Conservation (phyloP, 1,140 invertebrate genomes). For the Drosophila repleta region DNA sequence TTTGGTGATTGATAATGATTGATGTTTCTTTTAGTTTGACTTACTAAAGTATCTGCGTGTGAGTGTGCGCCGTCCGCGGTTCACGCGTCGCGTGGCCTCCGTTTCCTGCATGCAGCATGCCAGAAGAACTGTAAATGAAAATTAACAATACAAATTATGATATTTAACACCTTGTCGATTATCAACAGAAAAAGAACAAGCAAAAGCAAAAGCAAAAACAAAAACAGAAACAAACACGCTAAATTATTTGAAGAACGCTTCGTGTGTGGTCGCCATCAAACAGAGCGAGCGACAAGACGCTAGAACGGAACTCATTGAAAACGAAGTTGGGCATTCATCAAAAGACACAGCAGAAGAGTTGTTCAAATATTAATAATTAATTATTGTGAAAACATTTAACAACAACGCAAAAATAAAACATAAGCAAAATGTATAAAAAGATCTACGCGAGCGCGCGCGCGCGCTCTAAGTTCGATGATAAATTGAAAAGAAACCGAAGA, state of each 20-base stretch:
- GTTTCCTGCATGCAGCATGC: slow-evolving; percentile 87
- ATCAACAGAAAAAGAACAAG: not conserved
- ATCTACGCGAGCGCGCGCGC: slow-evolving; percentile 53
- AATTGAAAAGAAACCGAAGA: slow-evolving; percentile 39
- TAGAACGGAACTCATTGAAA: slow-evolving; percentile 73
- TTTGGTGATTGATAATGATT: not conserved
- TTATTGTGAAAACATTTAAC: slow-evolving; percentile 69
- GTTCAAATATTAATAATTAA: slow-evolving; percentile 81
- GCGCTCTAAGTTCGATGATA: slow-evolving; percentile 59
- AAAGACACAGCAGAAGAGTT: slow-evolving; percentile 51
- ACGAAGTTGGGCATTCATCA: slow-evolving; percentile 66
- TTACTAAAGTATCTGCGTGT: slow-evolving; percentile 90
- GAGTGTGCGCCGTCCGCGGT: slow-evolving; percentile 89
- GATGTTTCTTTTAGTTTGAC: slow-evolving; percentile 57
- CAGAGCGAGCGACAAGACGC: slow-evolving; percentile 19
- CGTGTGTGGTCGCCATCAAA: slow-evolving; percentile 46
- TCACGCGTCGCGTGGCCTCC: slow-evolving; percentile 90
- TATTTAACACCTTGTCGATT: slow-evolving; percentile 25
- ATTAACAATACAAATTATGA: slow-evolving; percentile 5
- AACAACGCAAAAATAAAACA: slow-evolving; percentile 31
- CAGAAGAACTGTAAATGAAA: slow-evolving; percentile 56
- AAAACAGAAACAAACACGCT: slow-evolving; percentile 17
- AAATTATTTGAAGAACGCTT: slow-evolving; percentile 29
- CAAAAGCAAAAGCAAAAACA: slow-evolving; percentile 1
- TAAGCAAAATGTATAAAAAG: slow-evolving; percentile 25